A percentile compares a stretch with the other conserved stretches of the same genome.
These are phyloP conservation scores for Lophotriccus pileatus DNA, from an alignment of 2,797 vertebrate species.

Conservation along the genomic window DNA sequence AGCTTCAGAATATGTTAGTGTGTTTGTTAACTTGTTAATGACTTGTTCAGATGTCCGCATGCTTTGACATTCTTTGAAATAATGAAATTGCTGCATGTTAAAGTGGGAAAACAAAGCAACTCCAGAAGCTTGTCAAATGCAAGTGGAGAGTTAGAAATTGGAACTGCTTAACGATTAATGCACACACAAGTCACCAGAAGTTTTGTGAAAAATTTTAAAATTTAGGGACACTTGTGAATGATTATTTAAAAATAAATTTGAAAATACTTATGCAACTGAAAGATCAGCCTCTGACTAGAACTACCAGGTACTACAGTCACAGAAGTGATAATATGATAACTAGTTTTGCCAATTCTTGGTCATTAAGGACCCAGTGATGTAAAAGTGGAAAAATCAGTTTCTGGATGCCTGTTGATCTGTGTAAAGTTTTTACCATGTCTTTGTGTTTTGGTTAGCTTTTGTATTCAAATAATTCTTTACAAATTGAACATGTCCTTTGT, in stretches of 20 bases:
- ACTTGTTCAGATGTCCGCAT: neutral
- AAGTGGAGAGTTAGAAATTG: neutral
- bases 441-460: neutral
- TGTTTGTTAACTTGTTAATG: neutral
- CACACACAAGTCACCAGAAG: neutral
- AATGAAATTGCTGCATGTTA: neutral
- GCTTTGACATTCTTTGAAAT: neutral
- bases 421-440: neutral
- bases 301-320: neutral
- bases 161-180: neutral
- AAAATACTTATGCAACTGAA: neutral
- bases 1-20: neutral
- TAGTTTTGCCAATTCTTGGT: neutral
- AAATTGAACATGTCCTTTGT: neutral
- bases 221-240: accelerated
- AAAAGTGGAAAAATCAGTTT: neutral
- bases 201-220: neutral
- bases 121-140: neutral
- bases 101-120: neutral
- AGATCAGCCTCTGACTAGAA: neutral
- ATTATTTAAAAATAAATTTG: neutral
- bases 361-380: neutral
- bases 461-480: neutral
- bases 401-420: neutral
- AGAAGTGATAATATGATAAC: neutral